phyloP scores from a whole-genome alignment of 2,113 vertebrate species.

The Setophaga petechia region DNA sequence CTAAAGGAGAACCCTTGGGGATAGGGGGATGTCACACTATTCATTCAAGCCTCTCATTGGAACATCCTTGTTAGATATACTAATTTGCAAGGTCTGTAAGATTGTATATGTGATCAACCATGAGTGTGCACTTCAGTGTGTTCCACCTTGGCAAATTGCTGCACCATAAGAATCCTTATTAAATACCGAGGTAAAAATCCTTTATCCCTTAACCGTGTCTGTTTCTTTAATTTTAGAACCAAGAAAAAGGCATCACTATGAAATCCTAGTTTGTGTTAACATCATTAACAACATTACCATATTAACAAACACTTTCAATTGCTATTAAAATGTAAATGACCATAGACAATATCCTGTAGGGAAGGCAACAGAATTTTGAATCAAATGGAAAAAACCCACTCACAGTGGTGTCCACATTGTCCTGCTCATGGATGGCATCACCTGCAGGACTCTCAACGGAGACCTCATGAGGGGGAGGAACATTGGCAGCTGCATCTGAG shows the following conservation, averaged over 20 bases:
- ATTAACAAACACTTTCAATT: not conserved
- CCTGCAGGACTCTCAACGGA: slow-evolving; percentile 26
- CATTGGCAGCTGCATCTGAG: slow-evolving; percentile 68
- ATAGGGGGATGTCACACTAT: too few species aligned
- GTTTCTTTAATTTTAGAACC: not conserved
- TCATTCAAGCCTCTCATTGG: not conserved
- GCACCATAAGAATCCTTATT: not conserved
- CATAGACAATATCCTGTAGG: not conserved
- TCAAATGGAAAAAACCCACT: not conserved
- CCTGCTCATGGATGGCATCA: not conserved
- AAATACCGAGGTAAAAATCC: not conserved
- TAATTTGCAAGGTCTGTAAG: not conserved
- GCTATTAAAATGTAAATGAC: not conserved
- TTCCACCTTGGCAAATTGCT: not conserved
- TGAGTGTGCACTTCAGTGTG: not conserved
- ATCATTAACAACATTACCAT: too few species aligned
- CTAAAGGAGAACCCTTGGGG: not conserved
- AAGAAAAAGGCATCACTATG: not conserved
- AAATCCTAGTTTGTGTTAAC: not conserved
- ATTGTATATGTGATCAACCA: accelerated
- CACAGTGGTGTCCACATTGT: slow-evolving; percentile 58
- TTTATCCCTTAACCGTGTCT: not conserved
- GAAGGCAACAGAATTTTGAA: not conserved
- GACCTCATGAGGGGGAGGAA: slow-evolving; percentile 50
- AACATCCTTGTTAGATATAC: not conserved